Conservation (phyloP, 2,888 invertebrate species). For the Scotopteryx bipunctaria region DNA sequence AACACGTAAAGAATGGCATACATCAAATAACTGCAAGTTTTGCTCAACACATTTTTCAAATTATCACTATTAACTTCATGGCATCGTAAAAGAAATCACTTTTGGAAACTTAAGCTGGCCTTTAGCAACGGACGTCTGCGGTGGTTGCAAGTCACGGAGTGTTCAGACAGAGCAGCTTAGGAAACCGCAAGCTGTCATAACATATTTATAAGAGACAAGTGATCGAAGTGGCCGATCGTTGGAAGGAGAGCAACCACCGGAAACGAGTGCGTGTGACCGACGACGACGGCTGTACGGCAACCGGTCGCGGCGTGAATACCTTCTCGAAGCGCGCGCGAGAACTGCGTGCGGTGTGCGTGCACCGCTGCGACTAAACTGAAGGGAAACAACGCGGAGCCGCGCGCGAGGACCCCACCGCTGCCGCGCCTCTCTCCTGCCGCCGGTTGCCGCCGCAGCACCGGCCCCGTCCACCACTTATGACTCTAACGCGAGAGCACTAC, state of each 20-base stretch:
- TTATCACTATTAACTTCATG: slow-evolving; percentile 35
- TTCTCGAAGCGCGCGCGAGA: slow-evolving; percentile 82
- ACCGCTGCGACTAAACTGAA: slow-evolving; percentile 79
- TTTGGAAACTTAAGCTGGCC: slow-evolving; percentile 10
- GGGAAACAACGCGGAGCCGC: slow-evolving; percentile 64
- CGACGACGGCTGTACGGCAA: slow-evolving; percentile 43
- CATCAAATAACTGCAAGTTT: slow-evolving; percentile 38
- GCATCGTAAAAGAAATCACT: slow-evolving; percentile 18
- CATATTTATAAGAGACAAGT: slow-evolving; percentile 37
- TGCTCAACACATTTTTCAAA: slow-evolving; percentile 62
- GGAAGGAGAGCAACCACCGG: slow-evolving; percentile 73
- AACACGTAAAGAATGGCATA: slow-evolving; percentile 40
- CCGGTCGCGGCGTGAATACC: slow-evolving; percentile 66
- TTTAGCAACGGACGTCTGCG: slow-evolving; percentile 26
- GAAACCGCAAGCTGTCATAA: slow-evolving; percentile 40
- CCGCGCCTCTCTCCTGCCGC: slow-evolving; percentile 72
- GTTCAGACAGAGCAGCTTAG: slow-evolving; percentile 24
- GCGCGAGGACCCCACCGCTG: slow-evolving; percentile 74
- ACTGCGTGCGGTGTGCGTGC: slow-evolving; percentile 84
- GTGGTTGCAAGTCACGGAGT: slow-evolving; percentile 16
- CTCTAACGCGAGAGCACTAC: slow-evolving; percentile 75
- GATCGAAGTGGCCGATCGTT: slow-evolving; percentile 36
- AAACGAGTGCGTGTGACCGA: slow-evolving; percentile 64
- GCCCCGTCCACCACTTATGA: slow-evolving; percentile 61
- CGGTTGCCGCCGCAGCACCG: no score